Conservation (phyloP, 2,888 invertebrate species). For the Limnephilus lunatus region DNA sequence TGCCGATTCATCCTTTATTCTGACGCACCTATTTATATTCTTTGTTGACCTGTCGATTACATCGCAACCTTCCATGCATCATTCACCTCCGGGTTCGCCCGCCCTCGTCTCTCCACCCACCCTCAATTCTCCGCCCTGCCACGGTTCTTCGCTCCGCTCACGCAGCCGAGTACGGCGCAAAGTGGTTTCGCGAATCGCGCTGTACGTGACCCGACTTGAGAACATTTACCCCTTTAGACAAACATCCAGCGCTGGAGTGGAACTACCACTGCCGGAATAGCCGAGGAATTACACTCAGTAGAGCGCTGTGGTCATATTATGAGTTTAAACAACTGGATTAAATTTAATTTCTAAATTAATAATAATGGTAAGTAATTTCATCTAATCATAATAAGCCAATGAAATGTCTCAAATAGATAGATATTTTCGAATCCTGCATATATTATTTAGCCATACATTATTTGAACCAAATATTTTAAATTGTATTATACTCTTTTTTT, state of each 20-base stretch:
- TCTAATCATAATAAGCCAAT: not conserved
- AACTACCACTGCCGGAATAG: not conserved
- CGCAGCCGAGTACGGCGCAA: conserved; percentile 47
- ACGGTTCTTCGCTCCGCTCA: not conserved
- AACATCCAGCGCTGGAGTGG: conserved; percentile 43
- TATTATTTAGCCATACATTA: too few relatives aligned
- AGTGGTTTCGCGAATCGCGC: conserved; percentile 62
- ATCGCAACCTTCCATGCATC: conserved; percentile 13
- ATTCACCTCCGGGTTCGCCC: conserved; percentile 11
- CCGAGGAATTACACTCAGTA: not conserved
- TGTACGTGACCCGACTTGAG: conserved; percentile 50
- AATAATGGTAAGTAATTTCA: not conserved
- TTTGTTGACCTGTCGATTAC: conserved; percentile 25
- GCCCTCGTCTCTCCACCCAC: not conserved
- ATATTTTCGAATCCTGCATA: too few relatives aligned
- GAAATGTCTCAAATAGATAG: too few relatives aligned
- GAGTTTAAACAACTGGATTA: not conserved
- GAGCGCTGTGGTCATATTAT: not conserved
- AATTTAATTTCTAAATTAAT: not conserved
- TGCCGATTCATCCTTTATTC: not conserved
- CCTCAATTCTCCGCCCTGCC: not conserved
- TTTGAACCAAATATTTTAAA: too few relatives aligned
- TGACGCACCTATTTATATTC: not conserved
- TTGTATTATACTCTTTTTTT: too few relatives aligned
- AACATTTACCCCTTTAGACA: conserved; percentile 39